phyloP scores from a whole-genome alignment of 2,113 vertebrate genomes.

The Oryzias curvinotus region DNA sequence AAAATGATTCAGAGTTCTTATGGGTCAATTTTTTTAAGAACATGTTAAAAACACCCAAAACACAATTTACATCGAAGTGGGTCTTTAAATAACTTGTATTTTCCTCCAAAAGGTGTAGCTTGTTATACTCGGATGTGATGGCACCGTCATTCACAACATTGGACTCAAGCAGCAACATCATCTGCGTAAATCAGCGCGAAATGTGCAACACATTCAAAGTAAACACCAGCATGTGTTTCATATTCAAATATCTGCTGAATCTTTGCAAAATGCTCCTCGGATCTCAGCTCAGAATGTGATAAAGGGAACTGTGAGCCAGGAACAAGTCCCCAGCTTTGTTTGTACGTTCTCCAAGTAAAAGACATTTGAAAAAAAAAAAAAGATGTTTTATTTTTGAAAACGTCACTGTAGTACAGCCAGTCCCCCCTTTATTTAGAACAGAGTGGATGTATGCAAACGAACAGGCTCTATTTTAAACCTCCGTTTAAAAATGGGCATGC shows the following conservation, averaged over 20 bases:
- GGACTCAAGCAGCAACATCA: conserved; percentile 37
- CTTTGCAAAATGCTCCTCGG: conserved; percentile 43
- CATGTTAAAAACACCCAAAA: no score
- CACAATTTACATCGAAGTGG: no score
- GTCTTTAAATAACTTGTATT: no score
- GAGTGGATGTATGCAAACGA: conserved; percentile 26
- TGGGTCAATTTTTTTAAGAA: no score
- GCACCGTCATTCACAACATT: conserved; percentile 41
- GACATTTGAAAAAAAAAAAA: neutral
- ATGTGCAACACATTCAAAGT: conserved; percentile 24
- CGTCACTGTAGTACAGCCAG: no score
- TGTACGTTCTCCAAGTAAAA: neutral
- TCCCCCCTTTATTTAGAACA: neutral
- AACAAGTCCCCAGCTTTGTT: conserved; percentile 3
- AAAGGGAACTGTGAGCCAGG: conserved; percentile 24
- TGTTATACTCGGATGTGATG: conserved; percentile 6
- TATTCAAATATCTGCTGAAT: conserved; percentile 50
- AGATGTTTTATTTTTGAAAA: no score
- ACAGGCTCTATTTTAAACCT: conserved; percentile 31
- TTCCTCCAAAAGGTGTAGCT: neutral
- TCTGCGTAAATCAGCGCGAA: conserved; percentile 52
- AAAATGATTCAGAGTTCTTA: no score
- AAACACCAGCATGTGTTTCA: conserved; percentile 40
- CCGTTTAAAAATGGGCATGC: conserved; percentile 38
- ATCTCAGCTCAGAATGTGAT: conserved; percentile 41